Percentiles rank a stretch among this genome's conserved stretches.
These are phyloP conservation scores for Tribolium castaneum DNA, from an alignment of 1,140 invertebrate species.

Conservation along the genomic window DNA sequence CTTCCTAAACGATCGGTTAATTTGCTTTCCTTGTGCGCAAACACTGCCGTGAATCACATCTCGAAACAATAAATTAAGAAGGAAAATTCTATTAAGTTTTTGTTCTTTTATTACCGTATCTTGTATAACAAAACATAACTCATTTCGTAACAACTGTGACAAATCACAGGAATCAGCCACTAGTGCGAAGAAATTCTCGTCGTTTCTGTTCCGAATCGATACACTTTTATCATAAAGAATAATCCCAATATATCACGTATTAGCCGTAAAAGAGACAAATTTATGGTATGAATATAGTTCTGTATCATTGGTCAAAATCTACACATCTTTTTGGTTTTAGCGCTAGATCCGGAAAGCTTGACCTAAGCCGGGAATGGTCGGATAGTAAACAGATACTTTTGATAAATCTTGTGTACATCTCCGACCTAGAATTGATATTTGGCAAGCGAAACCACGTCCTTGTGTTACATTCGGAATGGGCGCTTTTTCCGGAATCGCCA, in stretches of 20 bases:
- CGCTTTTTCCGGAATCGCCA: neutral
- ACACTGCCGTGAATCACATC: neutral
- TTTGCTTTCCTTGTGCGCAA: too few relatives aligned
- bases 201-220: neutral
- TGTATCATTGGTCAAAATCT: neutral
- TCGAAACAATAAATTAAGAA: neutral
- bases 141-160: neutral
- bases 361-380: neutral
- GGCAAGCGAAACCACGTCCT: conserved; percentile 2
- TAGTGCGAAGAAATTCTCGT: neutral
- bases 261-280: conserved; percentile 24
- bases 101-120: neutral
- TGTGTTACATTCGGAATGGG: neutral
- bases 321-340: neutral
- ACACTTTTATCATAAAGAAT: conserved; percentile 12
- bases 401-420: conserved; percentile 27
- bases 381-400: conserved; percentile 32
- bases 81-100: neutral
- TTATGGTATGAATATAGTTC: neutral
- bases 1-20: too few relatives aligned
- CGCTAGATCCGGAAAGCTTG: neutral
- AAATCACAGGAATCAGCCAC: neutral
- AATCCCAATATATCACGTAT: conserved; percentile 26
- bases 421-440: conserved; percentile 7
- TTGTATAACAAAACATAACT: neutral